Base-by-base conservation (phyloP, 2,888 invertebrate species). In the Phania funesta region DNA sequence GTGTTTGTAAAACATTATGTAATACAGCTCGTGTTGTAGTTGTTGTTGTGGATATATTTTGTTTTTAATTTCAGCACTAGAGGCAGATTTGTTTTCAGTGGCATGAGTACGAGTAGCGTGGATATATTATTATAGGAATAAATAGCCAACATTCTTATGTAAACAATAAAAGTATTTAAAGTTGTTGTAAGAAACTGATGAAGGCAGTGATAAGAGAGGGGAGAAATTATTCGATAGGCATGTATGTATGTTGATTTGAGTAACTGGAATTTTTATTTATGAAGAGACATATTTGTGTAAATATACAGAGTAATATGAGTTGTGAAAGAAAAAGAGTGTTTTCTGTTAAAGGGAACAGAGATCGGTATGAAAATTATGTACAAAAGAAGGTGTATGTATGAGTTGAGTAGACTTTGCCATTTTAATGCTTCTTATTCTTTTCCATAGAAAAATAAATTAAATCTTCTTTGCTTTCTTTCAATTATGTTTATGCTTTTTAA, bases 391-490 rank as follows among this genome's bases (percentile, higher is more conserved):
- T 70, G 26, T 64, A 24, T 44, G 54, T 50, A 84, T 85, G 87
- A 87, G 48, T 52, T 70, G 71, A 52, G 70, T 77, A 68, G 58
- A 80, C 64, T 74, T 78, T 78, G 74, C 78, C 70, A 77, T 83
- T 70, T 74, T 60, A 76, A 74, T 73, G 77, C 44, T 78, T 75
- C 44, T 24, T 67, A 54, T 60, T 20, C 73, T 56, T 73, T 44
- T 60, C 74, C 38, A n/a, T n/a, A n/a, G n/a, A n/a, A n/a, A n/a
- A n/a, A 58, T 65, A 67, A 67, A 60, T 76, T 50, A n/a, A n/a
- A 38, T 62, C 60, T 62, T 82, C 48, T 64, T 67, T 75, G 74
- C 48, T 79, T 79, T 56, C 24, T 79, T 44, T 32, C 22, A 38
- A 46, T 60, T 58, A n/a, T n/a, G n/a, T n/a, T n/a, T n/a, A n/a